Base-by-base conservation (phyloP, 2,888 invertebrate genomes). In the Schizotus pectinicornis region DNA sequence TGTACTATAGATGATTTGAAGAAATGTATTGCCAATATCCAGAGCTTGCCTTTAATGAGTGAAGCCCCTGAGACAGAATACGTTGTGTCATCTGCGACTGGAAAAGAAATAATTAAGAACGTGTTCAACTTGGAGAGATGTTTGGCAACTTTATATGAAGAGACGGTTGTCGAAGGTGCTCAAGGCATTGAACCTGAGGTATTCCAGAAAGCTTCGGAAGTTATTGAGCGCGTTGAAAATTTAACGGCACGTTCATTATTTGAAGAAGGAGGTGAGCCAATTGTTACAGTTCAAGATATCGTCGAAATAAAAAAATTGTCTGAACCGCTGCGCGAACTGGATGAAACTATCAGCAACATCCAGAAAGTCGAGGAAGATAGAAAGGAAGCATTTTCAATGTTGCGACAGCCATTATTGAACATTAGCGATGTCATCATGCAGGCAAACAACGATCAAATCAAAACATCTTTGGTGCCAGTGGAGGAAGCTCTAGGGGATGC, bases 171-270 rank as follows among this genome's bases (percentile, higher is more conserved):
- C 3, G 75, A 75, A 54, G 61, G 60, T 8, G 65, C 67, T n/a
- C 69, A 73, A 34, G 65, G 69, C 54, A 62, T 77, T 3, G 67
- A 73, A 31, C 66, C 70, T 0, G 73, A 75, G 50, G 46, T 78
- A 7, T 69, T 69, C 30, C 65, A 75, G 55, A 70, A 72, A 47
- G 75, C 77, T 6, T 63, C 74, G 2, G 73, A 74, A 63, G 74
- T 79, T 35, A 67, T 76, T 8, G 69, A 75, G 43, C 69, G 72
- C 41, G 69, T 79, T 2, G 76, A 77, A 52, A 73, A 75, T 52
- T 57, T 78, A 0, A 77, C 75, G 57, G 62, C 52, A 12, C 64
- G 67, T n/a, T 56, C 67, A 1, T 41, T 70, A 3, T 70, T 74
- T 35, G 68, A 72, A 34, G 62, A 65, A 46, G 56, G 48, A 33